Base-by-base conservation (phyloP, 2,888 invertebrate genomes). In the Halictus quadricinctus region DNA sequence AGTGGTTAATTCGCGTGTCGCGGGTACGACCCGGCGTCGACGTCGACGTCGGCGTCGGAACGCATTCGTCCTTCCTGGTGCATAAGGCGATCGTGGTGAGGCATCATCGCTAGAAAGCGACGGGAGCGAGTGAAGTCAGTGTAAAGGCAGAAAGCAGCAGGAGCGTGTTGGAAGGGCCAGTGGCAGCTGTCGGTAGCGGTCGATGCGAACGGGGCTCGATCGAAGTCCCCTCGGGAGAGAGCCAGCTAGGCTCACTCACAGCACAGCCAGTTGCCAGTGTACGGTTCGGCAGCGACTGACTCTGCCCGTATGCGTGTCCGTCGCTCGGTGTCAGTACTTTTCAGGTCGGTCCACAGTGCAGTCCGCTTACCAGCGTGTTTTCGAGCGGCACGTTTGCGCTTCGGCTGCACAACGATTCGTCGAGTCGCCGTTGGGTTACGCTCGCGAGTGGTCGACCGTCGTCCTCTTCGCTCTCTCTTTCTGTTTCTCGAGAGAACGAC, bases 341-440 rank as follows among this genome's bases (percentile, higher is more conserved):
- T 84, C 85, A 66, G 90, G 82, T 87, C 88, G 89, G 87, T 87
- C 90, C 89, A 90, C 89, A 83, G 88, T 87, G 84, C 80, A 80
- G 86, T 70, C 50, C 85, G 78, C 72, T 85, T 81, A 73, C 81
- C 80, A 87, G 79, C 86, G 81, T 50, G 83, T 83, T 77, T 76
- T 83, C 79, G 69, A 46, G 64, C 74, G 48, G 60, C 69, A 75
- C 76, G 66, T 64, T 50, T 66, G 43, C 66, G 75, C 78, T 76
- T 18, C 75, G 76, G 64, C 84, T 83, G 70, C 69, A 76, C 81
- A 50, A 87, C 87, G 87, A 88, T 89, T 88, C 88, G 88, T 87
- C 70, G 87, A 81, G 81, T 80, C 83, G 72, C 80, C 86, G 81
- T 70, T 83, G 81, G 85, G 81, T 85, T 85, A 80, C 85, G 85